These are phyloP conservation scores for Tilapia sparmanii DNA, from an alignment of 2,113 vertebrate species.

Conservation along the genomic window DNA sequence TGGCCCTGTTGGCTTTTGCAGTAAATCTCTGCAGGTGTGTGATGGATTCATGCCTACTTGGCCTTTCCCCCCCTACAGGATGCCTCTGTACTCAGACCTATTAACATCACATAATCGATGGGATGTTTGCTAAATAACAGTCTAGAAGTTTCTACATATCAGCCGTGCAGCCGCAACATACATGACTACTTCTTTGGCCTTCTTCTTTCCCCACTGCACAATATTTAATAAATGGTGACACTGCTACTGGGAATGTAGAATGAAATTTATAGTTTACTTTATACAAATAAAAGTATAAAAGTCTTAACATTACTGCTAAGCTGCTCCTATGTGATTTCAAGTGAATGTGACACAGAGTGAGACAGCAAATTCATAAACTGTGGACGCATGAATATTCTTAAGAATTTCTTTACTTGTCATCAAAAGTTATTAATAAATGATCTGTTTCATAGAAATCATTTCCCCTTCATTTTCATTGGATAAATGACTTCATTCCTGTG, in stretches of 20 bases:
- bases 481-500: not conserved
- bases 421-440: not conserved
- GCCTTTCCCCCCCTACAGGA: not conserved
- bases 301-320: not conserved
- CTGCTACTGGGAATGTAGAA: not conserved
- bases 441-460: not conserved
- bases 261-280: not conserved
- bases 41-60: not conserved
- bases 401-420: not conserved
- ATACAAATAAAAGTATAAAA: not conserved
- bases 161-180: not conserved
- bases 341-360: not conserved
- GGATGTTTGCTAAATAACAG: not conserved
- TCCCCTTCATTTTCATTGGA: not conserved
- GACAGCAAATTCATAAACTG: not conserved
- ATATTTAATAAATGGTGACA: not conserved
- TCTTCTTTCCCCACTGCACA: not conserved
- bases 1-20: not conserved
- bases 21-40: not conserved
- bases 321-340: not conserved
- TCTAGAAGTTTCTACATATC: not conserved
- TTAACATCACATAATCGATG: not conserved
- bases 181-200: not conserved
- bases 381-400: not conserved
- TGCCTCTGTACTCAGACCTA: not conserved